Percentiles rank a stretch among this genome's conserved stretches.
These are phyloP conservation scores for Drosophila bocqueti DNA, from an alignment of 1,140 invertebrate genomes.

Conservation along the genomic window DNA sequence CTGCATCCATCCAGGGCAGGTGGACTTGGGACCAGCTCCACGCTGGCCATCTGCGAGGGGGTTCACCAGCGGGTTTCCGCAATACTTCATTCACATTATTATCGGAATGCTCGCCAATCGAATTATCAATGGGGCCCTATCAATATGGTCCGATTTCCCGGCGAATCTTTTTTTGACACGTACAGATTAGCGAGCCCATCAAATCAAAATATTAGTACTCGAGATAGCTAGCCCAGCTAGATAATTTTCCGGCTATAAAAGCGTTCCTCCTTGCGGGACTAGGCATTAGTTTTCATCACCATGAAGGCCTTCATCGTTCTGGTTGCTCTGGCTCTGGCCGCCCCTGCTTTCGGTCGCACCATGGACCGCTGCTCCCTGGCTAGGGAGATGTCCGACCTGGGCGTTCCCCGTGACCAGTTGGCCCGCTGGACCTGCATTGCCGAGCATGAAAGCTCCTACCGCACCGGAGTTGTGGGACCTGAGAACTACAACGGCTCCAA, in stretches of 20 bases:
- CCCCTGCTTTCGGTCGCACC: constrained; percentile 63
- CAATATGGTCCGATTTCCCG: constrained; percentile 44
- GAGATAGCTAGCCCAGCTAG: constrained; percentile 35
- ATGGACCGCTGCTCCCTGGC: constrained; percentile 82
- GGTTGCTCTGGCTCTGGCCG: constrained; percentile 59
- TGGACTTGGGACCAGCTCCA: constrained; percentile 13
- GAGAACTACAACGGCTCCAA: constrained; percentile 71
- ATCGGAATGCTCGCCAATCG: constrained; percentile 22
- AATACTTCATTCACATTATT: constrained; percentile 40
- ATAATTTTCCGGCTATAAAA: constrained; percentile 59
- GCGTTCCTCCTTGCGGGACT: not conserved
- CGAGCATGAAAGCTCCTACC: constrained; percentile 68
- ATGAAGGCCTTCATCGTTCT: constrained; percentile 65
- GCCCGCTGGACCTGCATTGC: constrained; percentile 71
- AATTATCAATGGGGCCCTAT: constrained; percentile 39
- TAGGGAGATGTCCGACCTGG: constrained; percentile 70
- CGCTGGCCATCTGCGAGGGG: constrained; percentile 14
- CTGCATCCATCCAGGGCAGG: constrained; percentile 28
- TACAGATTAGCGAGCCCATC: constrained; percentile 21
- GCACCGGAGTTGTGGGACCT: constrained; percentile 59
- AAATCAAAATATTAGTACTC: constrained; percentile 22
- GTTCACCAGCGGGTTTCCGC: constrained; percentile 20
- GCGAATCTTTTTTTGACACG: constrained; percentile 13
- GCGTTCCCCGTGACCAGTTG: constrained; percentile 69
- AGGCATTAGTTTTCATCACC: constrained; percentile 53